Conservation (phyloP, 2,888 invertebrate species). For the Trachelus stipa region DNA sequence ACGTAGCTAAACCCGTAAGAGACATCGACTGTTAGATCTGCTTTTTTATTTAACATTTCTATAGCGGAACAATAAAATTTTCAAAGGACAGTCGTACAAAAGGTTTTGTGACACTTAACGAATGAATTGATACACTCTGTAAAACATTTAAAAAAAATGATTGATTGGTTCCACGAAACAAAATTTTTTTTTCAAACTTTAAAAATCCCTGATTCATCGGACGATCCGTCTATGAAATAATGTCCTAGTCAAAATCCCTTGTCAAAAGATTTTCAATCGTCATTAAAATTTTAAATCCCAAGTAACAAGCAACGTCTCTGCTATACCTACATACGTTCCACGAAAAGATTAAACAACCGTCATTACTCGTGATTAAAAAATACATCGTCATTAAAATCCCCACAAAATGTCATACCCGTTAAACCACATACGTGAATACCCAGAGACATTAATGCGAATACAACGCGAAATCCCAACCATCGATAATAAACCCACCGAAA, state of each 20-base stretch:
- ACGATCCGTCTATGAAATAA: neutral
- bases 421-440: neutral
- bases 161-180: neutral
- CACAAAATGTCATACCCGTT: neutral
- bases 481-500: neutral
- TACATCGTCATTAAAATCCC: neutral
- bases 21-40: neutral
- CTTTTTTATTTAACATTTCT: neutral
- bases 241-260: neutral
- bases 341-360: neutral
- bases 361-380: neutral
- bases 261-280: neutral
- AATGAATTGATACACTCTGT: neutral
- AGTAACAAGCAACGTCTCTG: neutral
- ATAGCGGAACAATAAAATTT: neutral
- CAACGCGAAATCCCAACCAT: neutral
- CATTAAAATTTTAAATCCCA: neutral
- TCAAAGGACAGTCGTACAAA: neutral
- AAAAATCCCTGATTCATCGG: neutral
- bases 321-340: neutral
- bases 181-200: neutral
- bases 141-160: neutral
- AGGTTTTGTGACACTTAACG: neutral
- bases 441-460: neutral
- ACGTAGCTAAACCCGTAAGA: neutral